Percentiles rank a stretch among this genome's conserved stretches.
Evolutionary conservation across 2,888 invertebrate species (phyloP).

Genomic region (Electrophaes corylata): DNA sequence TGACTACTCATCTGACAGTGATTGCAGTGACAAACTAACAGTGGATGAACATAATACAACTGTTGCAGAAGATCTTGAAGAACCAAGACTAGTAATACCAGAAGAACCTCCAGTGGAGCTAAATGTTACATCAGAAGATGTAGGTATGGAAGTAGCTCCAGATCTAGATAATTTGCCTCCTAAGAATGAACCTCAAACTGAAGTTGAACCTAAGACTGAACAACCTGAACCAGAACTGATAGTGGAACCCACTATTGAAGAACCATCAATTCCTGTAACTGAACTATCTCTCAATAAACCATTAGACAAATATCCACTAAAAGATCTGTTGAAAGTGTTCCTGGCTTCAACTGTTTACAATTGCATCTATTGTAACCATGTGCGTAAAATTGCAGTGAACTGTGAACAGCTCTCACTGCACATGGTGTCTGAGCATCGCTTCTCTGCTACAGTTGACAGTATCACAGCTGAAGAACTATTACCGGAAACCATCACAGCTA

Average conservation of each 20-base stretch:
- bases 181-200: conserved; percentile 43
- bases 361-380: conserved; percentile 95
- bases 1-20: conserved; percentile 84
- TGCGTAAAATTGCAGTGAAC: conserved; percentile 92
- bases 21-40: conserved; percentile 85
- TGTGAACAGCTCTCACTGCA: conserved; percentile 92
- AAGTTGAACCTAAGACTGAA: conserved; percentile 67
- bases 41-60: conserved; percentile 79
- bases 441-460: conserved; percentile 90
- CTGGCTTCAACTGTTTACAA: conserved; percentile 87
- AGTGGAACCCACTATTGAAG: conserved; percentile 63
- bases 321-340: conserved; percentile 89
- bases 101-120: conserved; percentile 35
- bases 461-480: conserved; percentile 90
- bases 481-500: conserved; percentile 88
- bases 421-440: conserved; percentile 91
- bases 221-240: conserved; percentile 53
- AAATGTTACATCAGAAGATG: conserved; percentile 40
- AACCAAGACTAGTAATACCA: conserved; percentile 36
- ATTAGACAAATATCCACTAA: conserved; percentile 89
- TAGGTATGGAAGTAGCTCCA: conserved; percentile 43
- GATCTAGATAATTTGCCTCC: conserved; percentile 35
- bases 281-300: conserved; percentile 90
- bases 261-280: conserved; percentile 85
- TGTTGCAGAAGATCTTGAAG: conserved; percentile 42